Evolutionary conservation across 2,888 invertebrate species (phyloP).

Genomic region (Alsophila aescularia): DNA sequence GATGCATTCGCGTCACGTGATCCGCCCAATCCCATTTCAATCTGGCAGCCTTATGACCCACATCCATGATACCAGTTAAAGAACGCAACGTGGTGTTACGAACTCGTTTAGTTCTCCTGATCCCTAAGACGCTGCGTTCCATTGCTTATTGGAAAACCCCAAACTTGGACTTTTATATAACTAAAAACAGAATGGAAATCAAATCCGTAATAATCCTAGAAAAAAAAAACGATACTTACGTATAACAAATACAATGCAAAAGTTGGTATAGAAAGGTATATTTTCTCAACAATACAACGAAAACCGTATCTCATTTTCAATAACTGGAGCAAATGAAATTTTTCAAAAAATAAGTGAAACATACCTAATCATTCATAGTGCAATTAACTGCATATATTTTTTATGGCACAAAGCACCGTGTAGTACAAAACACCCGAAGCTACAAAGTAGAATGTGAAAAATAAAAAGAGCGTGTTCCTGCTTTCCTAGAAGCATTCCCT

Average conservation of each 20-base stretch:
- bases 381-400: conserved; percentile 37
- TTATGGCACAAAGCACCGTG: conserved; percentile 48
- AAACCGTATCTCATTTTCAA: conserved; percentile 13
- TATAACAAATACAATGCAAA: not conserved
- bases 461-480: conserved; percentile 45
- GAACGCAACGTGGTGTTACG: too few species aligned
- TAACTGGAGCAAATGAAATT: conserved; percentile 22
- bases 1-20: too few species aligned
- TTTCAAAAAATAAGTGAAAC: conserved; percentile 20
- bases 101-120: too few species aligned
- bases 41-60: too few species aligned
- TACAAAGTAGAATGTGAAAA: conserved; percentile 40
- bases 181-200: too few species aligned
- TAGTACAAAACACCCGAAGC: conserved; percentile 31
- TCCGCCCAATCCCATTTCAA: too few species aligned
- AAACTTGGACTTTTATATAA: too few species aligned
- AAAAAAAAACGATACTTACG: too few species aligned
- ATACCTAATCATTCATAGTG: conserved; percentile 35
- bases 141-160: too few species aligned
- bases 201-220: too few species aligned
- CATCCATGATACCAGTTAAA: too few species aligned
- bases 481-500: conserved; percentile 52
- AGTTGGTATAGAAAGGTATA: not conserved
- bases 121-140: too few species aligned
- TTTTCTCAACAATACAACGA: not conserved